Evolutionary conservation across 2,113 vertebrate genomes (phyloP).

Genomic region (Hippocampus guttulatus): DNA sequence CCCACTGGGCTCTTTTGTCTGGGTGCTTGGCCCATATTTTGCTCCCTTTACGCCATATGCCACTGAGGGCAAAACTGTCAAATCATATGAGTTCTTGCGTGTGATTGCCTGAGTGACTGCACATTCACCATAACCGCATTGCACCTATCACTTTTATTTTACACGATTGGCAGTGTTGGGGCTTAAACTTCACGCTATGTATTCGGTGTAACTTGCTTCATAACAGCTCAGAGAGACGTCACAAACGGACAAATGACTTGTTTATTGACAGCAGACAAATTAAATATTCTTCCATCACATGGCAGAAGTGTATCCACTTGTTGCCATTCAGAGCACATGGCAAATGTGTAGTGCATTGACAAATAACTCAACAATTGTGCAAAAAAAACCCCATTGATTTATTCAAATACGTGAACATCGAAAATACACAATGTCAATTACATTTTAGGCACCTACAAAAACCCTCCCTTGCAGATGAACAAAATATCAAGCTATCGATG

Average conservation of each 20-base stretch:
- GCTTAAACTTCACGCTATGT: neutral
- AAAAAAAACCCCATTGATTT: no score
- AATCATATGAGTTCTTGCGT: slow-evolving; percentile 37
- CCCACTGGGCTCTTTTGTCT: slow-evolving; percentile 63
- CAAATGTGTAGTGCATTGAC: no score
- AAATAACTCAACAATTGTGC: no score
- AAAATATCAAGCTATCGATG: no score
- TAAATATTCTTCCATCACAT: neutral
- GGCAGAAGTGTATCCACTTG: no score
- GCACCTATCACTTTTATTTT: neutral
- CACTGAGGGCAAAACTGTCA: slow-evolving; percentile 41
- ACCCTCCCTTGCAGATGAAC: no score
- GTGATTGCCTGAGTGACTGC: slow-evolving; percentile 52
- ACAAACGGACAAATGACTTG: neutral
- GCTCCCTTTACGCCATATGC: slow-evolving; percentile 58
- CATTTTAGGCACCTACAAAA: no score
- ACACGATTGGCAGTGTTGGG: neutral
- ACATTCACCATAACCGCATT: slow-evolving; percentile 14
- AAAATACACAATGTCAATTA: no score
- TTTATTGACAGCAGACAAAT: neutral
- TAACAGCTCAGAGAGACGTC: no score
- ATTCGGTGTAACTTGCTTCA: no score
- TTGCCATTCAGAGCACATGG: no score
- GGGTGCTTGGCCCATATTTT: slow-evolving; percentile 36
- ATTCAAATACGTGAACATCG: no score